phyloP scores from a whole-genome alignment of 1,140 invertebrate genomes.

The Drosophila auraria region DNA sequence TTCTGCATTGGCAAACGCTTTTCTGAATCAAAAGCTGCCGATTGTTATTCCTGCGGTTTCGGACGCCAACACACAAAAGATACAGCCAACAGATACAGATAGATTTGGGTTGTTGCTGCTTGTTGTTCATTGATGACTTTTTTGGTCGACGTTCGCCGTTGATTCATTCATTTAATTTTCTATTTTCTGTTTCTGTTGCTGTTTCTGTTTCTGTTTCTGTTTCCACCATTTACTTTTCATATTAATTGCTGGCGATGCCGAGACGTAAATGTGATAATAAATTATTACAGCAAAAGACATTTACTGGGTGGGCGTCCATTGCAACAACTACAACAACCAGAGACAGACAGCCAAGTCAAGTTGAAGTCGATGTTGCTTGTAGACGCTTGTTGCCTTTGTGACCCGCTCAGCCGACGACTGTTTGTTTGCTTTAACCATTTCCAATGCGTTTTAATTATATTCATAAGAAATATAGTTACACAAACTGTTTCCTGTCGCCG shows the following conservation, averaged over 20 bases:
- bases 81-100: slow-evolving; percentile 43
- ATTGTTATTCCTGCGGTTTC: slow-evolving; percentile 59
- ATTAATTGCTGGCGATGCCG: slow-evolving; percentile 73
- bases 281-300: slow-evolving; percentile 77
- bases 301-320: slow-evolving; percentile 69
- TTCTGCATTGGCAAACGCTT: slow-evolving; percentile 79
- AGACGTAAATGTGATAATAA: slow-evolving; percentile 79
- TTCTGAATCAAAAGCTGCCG: slow-evolving; percentile 73
- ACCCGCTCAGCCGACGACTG: slow-evolving; percentile 24
- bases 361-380: slow-evolving; percentile 36
- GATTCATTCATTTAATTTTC: slow-evolving; percentile 80
- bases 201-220: slow-evolving; percentile 15
- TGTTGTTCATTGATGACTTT: slow-evolving; percentile 74
- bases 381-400: slow-evolving; percentile 32
- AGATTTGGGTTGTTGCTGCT: slow-evolving; percentile 25
- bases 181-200: slow-evolving; percentile 41
- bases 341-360: slow-evolving; percentile 43
- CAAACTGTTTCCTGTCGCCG: slow-evolving; percentile 61
- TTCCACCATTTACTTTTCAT: slow-evolving; percentile 63
- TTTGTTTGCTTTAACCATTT: slow-evolving; percentile 37
- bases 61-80: slow-evolving; percentile 69
- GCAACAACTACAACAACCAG: slow-evolving; percentile 43
- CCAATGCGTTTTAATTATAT: slow-evolving; percentile 55
- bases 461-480: slow-evolving; percentile 48
- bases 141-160: slow-evolving; percentile 46